Base-by-base conservation (phyloP, 2,888 invertebrate species). In the Fabriciana adippe region DNA sequence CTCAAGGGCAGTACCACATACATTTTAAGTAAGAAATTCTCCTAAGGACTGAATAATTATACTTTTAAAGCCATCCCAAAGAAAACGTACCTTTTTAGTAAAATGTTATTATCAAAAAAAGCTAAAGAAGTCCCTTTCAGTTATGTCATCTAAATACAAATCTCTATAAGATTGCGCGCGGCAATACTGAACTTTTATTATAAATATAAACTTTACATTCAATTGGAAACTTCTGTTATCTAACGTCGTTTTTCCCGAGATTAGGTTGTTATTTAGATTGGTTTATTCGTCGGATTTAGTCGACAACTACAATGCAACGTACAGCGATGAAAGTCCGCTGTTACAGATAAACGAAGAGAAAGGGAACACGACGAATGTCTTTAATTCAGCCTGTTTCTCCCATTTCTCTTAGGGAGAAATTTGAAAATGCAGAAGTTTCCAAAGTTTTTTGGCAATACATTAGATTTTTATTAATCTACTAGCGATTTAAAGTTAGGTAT, bases 301-400 rank as follows among this genome's bases (percentile, higher is more conserved):
- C 66, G 71, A 68, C 72, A 72, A 61, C 69, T 55, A 73, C 73
- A 73, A 74, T 72, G 70, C 72, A 69, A 62, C 68, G 63, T 68
- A 66, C 56, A 31, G 63, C 73, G 76, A 77, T 77, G 76, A 77
- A 77, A 77, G 76, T 77, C 62, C 62, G 71, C 71, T 73, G 72
- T 74, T 72, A 70, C 68, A 72, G 76, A 76, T 75, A 75, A 73
- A 74, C 74, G 64, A 71, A 76, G 76, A 76, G 76, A 77, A 77
- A 77, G 76, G 76, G 74, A 73, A 73, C 73, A 72, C 69, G 73
- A 72, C 68, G 73, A 73, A 69, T 70, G 76, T 60, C 67, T 72
- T 69, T 67, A 67, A 67, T 65, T 67, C 69, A 72, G 72, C 68
- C 72, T 65, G 74, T 74, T 74, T 71, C 64, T 67, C 67, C 56